These are phyloP conservation scores for Engraulis encrasicolus DNA, from an alignment of 2,113 vertebrate genomes.

Conservation along the genomic window DNA sequence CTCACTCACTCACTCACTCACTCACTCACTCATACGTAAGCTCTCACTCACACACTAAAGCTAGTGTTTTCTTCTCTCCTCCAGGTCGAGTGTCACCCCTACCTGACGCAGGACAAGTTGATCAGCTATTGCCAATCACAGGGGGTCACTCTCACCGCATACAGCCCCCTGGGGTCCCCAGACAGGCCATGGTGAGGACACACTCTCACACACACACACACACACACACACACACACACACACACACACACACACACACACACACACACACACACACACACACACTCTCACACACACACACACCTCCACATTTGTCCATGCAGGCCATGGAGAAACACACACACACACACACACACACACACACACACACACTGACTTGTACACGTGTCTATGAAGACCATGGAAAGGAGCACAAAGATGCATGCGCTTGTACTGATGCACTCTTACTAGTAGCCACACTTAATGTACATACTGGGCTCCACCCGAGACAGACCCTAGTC, in stretches of 20 bases:
- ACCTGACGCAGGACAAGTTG: conserved; percentile 72
- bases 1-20: not conserved
- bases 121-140: conserved; percentile 73
- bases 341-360: not conserved
- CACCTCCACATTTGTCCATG: not conserved
- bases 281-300: not conserved
- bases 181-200: conserved; percentile 69
- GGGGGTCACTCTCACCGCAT: conserved; percentile 71
- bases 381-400: too few relatives aligned
- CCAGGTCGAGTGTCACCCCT: conserved; percentile 76
- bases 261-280: not conserved
- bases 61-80: not conserved
- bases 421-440: too few relatives aligned
- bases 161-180: conserved; percentile 73
- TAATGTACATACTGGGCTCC: too few relatives aligned
- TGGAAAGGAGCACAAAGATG: too few relatives aligned
- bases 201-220: not conserved
- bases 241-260: not conserved
- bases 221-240: not conserved
- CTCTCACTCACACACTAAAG: not conserved
- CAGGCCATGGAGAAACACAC: not conserved
- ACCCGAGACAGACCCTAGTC: too few relatives aligned
- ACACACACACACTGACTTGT: not conserved
- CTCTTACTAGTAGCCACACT: too few relatives aligned
- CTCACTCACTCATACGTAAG: not conserved